Evolutionary conservation across 2,797 vertebrate genomes (phyloP).

Genomic region (Melopsittacus undulatus): DNA sequence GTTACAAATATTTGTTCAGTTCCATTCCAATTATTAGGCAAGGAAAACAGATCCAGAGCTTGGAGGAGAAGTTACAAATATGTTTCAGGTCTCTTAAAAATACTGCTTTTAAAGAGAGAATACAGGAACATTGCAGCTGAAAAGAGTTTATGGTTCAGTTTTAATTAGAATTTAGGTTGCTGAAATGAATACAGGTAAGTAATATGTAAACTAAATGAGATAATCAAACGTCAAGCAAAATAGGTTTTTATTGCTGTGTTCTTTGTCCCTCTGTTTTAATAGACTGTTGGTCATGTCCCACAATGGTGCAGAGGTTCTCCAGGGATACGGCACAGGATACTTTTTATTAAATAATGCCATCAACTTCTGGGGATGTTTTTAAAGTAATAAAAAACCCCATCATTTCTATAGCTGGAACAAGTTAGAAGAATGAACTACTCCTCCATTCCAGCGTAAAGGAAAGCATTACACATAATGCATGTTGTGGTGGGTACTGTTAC

Average conservation of each 20-base stretch:
- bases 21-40: conserved; percentile 6
- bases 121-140: not conserved
- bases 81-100: not conserved
- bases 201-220: not conserved
- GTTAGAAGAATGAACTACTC: not conserved
- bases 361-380: not conserved
- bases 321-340: not conserved
- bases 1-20: conserved; percentile 30
- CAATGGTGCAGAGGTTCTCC: not conserved
- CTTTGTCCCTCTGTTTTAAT: not conserved
- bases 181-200: not conserved
- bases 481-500: not conserved
- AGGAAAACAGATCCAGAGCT: not conserved
- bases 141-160: not conserved
- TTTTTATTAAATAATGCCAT: not conserved
- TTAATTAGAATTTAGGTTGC: not conserved
- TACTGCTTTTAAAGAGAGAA: not conserved
- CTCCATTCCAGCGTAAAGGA: not conserved
- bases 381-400: not conserved
- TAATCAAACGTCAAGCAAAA: not conserved
- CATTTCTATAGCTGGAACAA: conserved; percentile 26
- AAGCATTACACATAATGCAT: not conserved
- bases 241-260: not conserved
- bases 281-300: not conserved
- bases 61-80: not conserved